Conservation (phyloP, 2,113 vertebrate genomes). For the Notarius quadriscutis region DNA sequence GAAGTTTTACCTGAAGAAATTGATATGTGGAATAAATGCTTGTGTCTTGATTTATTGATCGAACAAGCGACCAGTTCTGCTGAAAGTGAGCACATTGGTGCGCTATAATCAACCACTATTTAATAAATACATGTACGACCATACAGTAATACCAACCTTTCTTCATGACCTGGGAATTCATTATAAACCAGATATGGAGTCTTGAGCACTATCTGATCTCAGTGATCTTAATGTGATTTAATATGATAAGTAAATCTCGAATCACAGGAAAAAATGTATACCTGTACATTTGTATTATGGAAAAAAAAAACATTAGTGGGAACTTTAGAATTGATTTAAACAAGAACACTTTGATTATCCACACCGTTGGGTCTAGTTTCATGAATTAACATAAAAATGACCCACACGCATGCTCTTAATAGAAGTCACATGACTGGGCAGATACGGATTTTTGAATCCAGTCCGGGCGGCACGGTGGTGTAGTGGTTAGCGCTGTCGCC, state of each 20-base stretch:
- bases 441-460: no score
- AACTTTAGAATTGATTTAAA: not conserved
- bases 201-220: not conserved
- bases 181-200: not conserved
- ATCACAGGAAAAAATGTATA: not conserved
- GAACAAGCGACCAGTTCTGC: not conserved
- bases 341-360: not conserved
- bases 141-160: not conserved
- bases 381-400: not conserved
- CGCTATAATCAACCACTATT: not conserved
- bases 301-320: not conserved
- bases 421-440: no score
- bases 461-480: no score
- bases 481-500: no score
- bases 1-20: constrained; percentile 33
- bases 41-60: constrained; percentile 34
- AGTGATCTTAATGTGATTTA: not conserved
- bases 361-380: not conserved
- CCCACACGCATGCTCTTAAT: no score
- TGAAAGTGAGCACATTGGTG: not conserved
- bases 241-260: not conserved
- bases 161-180: not conserved
- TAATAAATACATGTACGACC: not conserved
- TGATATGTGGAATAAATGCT: constrained; percentile 44
- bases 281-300: not conserved